Evolutionary conservation across 2,888 invertebrate species (phyloP).

Genomic region (Xestia rhomboidea): DNA sequence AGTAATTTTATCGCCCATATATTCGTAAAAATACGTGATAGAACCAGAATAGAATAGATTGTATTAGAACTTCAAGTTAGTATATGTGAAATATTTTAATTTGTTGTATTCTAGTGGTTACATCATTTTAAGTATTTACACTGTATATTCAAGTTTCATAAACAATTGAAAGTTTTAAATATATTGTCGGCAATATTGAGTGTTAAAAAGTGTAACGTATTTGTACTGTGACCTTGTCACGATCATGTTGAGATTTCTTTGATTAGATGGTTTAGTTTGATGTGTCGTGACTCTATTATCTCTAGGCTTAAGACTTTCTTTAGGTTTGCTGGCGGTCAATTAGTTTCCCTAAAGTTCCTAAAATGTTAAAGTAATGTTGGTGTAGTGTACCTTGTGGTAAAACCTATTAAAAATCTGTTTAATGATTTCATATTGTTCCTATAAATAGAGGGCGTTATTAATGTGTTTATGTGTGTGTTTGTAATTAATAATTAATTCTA

Average conservation of each 20-base stretch:
- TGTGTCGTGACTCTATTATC: constrained; percentile 9
- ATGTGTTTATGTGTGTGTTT: not conserved
- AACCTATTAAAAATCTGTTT: not conserved
- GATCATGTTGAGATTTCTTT: not conserved
- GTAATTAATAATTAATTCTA: no score
- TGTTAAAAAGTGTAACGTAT: not conserved
- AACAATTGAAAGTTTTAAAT: not conserved
- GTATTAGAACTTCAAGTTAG: not conserved
- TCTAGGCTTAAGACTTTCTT: not conserved
- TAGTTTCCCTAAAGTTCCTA: constrained; percentile 24
- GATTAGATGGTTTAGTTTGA: not conserved
- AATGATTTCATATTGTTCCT: not conserved
- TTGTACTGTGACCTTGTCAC: not conserved
- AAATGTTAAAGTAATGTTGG: not conserved
- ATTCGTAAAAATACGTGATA: constrained; percentile 1
- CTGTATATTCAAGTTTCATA: not conserved
- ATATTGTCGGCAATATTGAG: not conserved
- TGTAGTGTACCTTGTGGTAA: not conserved
- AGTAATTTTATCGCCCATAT: constrained; percentile 12
- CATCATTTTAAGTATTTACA: not conserved
- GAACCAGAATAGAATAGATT: no score
- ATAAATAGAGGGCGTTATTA: not conserved
- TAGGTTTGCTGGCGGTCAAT: constrained; percentile 5
- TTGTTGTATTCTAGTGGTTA: not conserved
- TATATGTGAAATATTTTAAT: not conserved